phyloP scores from a whole-genome alignment of 2,113 vertebrate genomes.

The Tautogolabrus adspersus region DNA sequence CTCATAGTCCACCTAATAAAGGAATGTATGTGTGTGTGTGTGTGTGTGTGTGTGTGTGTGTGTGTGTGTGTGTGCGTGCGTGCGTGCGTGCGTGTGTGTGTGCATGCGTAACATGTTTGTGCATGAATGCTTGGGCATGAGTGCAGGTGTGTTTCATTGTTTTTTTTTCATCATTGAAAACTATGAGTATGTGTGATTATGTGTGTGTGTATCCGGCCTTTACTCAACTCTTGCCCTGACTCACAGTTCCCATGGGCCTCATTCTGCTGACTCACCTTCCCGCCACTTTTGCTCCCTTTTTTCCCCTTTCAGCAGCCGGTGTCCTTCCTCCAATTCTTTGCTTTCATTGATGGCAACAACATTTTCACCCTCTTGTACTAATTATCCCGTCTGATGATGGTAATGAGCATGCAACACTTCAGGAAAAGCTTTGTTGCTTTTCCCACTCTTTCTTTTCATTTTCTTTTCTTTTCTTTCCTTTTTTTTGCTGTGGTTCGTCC shows the following conservation, averaged over 20 bases:
- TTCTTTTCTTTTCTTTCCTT: constrained; percentile 50
- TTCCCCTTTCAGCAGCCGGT: constrained; percentile 24
- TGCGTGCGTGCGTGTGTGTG: not conserved
- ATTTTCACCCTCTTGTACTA: constrained; percentile 64
- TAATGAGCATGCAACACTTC: constrained; percentile 73
- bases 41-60: not conserved
- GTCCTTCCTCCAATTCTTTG: constrained; percentile 37
- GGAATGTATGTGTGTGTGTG: not conserved
- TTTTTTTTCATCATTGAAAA: not conserved
- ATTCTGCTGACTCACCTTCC: constrained; percentile 58
- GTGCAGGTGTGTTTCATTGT: not conserved
- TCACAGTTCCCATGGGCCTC: constrained; percentile 55
- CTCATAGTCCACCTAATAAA: not conserved
- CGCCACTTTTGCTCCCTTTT: constrained; percentile 42
- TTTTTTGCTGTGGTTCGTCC: constrained; percentile 60
- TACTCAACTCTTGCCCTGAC: constrained; percentile 39
- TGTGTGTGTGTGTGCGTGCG: constrained; percentile 1
- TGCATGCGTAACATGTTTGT: not conserved
- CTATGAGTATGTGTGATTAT: not conserved
- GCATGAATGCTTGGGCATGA: not conserved
- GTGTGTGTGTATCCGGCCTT: not conserved
- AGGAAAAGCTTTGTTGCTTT: constrained; percentile 56
- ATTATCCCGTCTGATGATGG: constrained; percentile 69
- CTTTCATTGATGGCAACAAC: constrained; percentile 52
- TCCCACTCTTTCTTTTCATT: constrained; percentile 53